Base-by-base conservation (phyloP, 2,888 invertebrate species). In the Cecidostiba fungosa region DNA sequence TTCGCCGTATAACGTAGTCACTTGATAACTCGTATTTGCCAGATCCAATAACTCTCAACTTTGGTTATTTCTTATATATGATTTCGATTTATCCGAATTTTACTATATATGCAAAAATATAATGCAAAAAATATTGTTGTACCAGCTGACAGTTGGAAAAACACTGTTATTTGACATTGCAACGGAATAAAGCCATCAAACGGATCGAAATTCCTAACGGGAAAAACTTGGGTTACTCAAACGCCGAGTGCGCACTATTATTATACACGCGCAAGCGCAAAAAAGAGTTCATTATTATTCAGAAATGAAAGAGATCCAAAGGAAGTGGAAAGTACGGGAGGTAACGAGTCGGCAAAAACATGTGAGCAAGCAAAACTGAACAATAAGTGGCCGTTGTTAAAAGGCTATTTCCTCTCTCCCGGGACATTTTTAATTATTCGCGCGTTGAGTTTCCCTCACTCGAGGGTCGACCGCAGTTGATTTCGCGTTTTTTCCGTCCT, bases 371-470 rank as follows among this genome's bases (percentile, higher is more conserved):
- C 19, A 29, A 74, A 54, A 54, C 19, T 6, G 54, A 29, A 36
- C 39, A 83, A 70, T 26, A 43, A 82, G 69, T 77, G 70, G 76
- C 70, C 36, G 36, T 83, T 77, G 43, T 83, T 83, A 83, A 77
- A 77, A 77, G 72, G 39, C 72, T 26, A 50, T 29, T 74, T 47
- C 14, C 19, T n/a, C 5, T 26, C 36, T 32, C 23, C 4, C 43
- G 82, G 69, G 77, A 70, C 36, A 54, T 26, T 72, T 83, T 83
- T 77, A 83, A 83, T 83, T 83, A 83, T 83, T 82, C 43, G 10
- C 47, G 70, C 69, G 29, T 19, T 26, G n/a, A 47, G 50, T 39
- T 76, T 14, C 5, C 29, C 50, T 6, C 23, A 3, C 8, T 12
- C 16, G 23, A 5, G 2, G 36, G 23, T 36, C n/a, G 8, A 0